Evolutionary conservation across 2,113 vertebrate genomes (phyloP).

Genomic region (Triplophysa rosa): DNA sequence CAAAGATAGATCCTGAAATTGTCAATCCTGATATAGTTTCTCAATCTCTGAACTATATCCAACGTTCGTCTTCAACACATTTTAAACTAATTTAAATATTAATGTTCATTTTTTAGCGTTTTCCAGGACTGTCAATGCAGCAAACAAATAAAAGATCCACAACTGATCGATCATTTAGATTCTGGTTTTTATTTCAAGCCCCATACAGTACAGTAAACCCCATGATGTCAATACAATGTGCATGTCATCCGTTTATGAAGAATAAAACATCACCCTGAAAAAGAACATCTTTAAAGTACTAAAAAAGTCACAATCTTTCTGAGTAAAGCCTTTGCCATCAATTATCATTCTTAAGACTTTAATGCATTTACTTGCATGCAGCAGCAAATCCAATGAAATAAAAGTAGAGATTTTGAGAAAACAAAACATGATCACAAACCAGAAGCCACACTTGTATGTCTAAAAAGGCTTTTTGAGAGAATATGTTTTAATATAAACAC

Average conservation of each 20-base stretch:
- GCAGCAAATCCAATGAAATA: not conserved
- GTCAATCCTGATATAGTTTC: too few species aligned
- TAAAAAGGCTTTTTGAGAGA: not conserved
- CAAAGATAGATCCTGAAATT: too few species aligned
- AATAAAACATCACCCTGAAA: constrained; percentile 20
- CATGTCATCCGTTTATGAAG: not conserved
- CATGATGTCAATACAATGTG: constrained; percentile 11
- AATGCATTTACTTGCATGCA: constrained; percentile 9
- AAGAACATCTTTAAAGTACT: constrained; percentile 17
- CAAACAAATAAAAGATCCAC: not conserved
- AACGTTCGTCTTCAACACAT: too few species aligned
- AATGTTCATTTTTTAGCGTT: too few species aligned
- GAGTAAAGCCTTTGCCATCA: constrained; percentile 1
- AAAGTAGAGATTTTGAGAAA: constrained; percentile 11
- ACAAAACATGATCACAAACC: not conserved
- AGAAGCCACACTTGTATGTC: not conserved
- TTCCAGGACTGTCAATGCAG: too few species aligned
- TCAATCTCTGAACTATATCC: too few species aligned
- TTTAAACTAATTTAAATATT: too few species aligned
- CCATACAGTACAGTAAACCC: not conserved
- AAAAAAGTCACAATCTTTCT: not conserved
- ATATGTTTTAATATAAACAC: not conserved
- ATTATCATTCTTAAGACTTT: constrained; percentile 17
- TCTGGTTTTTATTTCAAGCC: constrained; percentile 22
- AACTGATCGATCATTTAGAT: not conserved